Evolutionary conservation across 2,888 invertebrate genomes (phyloP).

Genomic region (Polylopha cassiicola): DNA sequence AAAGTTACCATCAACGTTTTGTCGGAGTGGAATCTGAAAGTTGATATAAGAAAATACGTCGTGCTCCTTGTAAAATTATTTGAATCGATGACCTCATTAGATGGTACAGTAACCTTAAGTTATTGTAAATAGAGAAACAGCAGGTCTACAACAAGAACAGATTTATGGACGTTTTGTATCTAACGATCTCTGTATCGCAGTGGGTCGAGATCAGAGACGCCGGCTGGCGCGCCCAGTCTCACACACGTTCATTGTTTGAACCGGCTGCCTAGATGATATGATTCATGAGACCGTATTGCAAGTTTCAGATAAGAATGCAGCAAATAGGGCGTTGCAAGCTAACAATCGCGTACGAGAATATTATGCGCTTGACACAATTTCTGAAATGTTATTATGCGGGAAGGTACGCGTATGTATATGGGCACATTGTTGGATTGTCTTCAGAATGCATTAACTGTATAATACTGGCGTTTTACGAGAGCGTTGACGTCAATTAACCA

Average conservation of each 20-base stretch:
- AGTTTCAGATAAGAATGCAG: slow-evolving; percentile 66
- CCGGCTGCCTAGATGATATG: slow-evolving; percentile 53
- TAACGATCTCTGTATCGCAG: slow-evolving; percentile 50
- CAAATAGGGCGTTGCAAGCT: slow-evolving; percentile 66
- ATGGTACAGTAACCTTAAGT: slow-evolving; percentile 56
- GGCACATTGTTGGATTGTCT: slow-evolving; percentile 33
- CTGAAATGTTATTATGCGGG: slow-evolving; percentile 40
- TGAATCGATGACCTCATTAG: slow-evolving; percentile 50
- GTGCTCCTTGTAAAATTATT: slow-evolving; percentile 15
- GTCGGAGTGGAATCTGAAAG: slow-evolving; percentile 9
- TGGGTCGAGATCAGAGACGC: slow-evolving; percentile 63
- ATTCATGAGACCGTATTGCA: slow-evolving; percentile 61
- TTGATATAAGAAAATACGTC: slow-evolving; percentile 9
- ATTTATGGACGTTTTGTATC: slow-evolving; percentile 66
- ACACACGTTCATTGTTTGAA: slow-evolving; percentile 64
- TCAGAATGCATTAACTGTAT: slow-evolving; percentile 5
- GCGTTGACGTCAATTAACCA: slow-evolving; percentile 28
- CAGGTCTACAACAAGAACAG: slow-evolving; percentile 63
- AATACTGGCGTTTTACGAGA: slow-evolving; percentile 9
- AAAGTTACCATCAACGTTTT: slow-evolving; percentile 4
- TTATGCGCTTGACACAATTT: slow-evolving; percentile 64
- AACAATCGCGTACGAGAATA: slow-evolving; percentile 49
- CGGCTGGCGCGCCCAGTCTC: slow-evolving; percentile 64
- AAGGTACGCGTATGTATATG: slow-evolving; percentile 30
- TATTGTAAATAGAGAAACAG: slow-evolving; percentile 60